Conservation (phyloP, 2,888 invertebrate genomes). For the Chloromyia formosa region DNA sequence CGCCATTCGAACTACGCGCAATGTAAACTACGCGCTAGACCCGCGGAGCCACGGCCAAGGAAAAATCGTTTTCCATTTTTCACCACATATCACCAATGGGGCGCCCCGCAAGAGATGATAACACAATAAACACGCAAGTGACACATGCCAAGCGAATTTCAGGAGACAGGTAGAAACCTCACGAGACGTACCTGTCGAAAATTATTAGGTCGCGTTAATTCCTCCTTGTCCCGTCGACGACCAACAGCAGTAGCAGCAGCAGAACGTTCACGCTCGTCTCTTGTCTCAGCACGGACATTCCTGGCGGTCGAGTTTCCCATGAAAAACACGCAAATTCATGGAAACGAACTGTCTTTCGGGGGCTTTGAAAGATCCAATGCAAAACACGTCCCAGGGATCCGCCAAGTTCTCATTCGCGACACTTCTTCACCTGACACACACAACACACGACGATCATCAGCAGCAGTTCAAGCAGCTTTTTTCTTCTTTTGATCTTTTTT, state of each 20-base stretch:
- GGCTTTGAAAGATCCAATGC: too few relatives aligned
- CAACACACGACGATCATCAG: slow-evolving; percentile 29
- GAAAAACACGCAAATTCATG: slow-evolving; percentile 47
- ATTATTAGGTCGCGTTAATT: slow-evolving; percentile 44
- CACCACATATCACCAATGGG: too few relatives aligned
- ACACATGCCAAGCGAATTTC: too few relatives aligned
- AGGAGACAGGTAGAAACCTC: too few relatives aligned
- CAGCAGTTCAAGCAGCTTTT: slow-evolving; percentile 15
- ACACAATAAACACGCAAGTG: too few relatives aligned
- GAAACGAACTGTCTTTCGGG: slow-evolving; percentile 9
- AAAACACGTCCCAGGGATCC: too few relatives aligned
- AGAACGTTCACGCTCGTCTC: slow-evolving; percentile 22
- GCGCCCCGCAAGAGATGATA: too few relatives aligned
- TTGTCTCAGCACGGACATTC: slow-evolving; percentile 42
- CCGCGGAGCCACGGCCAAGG: not conserved
- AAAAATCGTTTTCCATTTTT: slow-evolving; percentile 21
- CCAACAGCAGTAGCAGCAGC: not conserved
- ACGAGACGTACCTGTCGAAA: slow-evolving; percentile 43
- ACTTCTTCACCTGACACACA: too few relatives aligned
- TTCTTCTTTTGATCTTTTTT: not conserved
- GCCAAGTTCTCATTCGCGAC: too few relatives aligned
- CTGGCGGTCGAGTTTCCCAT: slow-evolving; percentile 48
- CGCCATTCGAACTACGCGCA: not conserved
- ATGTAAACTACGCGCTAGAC: not conserved
- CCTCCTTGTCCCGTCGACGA: slow-evolving; percentile 22